These are phyloP conservation scores for Amazona finschi DNA, from an alignment of 2,797 vertebrate genomes.

Conservation along the genomic window DNA sequence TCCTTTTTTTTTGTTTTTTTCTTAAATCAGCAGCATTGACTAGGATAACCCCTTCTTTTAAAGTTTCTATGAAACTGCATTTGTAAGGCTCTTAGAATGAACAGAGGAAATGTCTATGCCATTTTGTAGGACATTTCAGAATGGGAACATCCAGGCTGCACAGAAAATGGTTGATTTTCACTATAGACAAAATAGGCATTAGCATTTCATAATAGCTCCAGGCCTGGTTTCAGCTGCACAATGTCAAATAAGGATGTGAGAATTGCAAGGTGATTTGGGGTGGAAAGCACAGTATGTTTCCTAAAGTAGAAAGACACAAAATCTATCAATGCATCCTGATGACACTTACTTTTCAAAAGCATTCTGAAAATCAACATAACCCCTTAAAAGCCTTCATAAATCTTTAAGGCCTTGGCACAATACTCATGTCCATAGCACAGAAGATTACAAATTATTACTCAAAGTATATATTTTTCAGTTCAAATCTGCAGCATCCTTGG, in stretches of 20 bases:
- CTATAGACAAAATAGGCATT: slow-evolving; percentile 43
- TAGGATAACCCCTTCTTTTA: not conserved
- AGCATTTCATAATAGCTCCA: slow-evolving; percentile 50
- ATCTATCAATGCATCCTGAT: not conserved
- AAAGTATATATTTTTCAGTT: not conserved
- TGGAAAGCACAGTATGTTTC: slow-evolving; percentile 48
- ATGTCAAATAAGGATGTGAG: slow-evolving; percentile 52
- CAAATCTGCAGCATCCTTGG: not conserved
- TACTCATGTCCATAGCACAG: not conserved
- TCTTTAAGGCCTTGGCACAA: not conserved
- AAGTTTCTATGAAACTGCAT: not conserved
- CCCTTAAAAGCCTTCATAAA: not conserved
- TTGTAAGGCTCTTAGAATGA: not conserved
- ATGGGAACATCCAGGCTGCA: not conserved
- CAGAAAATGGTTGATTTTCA: slow-evolving; percentile 42
- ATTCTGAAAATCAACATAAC: not conserved
- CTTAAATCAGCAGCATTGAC: not conserved
- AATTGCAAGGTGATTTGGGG: slow-evolving; percentile 57
- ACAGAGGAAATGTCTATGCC: not conserved
- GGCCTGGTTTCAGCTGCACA: slow-evolving; percentile 52
- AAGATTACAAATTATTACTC: not conserved
- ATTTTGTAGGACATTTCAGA: not conserved
- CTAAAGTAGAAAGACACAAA: slow-evolving; percentile 10
- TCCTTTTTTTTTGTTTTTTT: not conserved
- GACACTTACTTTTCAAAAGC: not conserved